These are phyloP conservation scores for Anguilla japonica DNA, from an alignment of 2,113 vertebrate genomes.

Conservation along the genomic window DNA sequence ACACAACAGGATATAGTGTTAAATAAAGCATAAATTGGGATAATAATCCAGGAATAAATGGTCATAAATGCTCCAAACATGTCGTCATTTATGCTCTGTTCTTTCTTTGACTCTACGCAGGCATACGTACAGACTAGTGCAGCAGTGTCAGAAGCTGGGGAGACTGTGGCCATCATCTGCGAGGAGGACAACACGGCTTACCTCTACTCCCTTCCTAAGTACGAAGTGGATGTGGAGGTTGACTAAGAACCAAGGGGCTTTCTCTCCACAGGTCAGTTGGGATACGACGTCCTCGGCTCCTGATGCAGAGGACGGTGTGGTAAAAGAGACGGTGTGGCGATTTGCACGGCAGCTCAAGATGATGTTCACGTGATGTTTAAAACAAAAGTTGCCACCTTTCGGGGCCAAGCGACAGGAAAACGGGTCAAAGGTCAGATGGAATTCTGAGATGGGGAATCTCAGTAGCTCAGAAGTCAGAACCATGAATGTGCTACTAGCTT, in stretches of 20 bases:
- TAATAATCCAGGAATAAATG: too few species aligned
- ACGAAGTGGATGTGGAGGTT: slow-evolving; percentile 4
- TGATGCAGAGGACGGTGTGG: background rate
- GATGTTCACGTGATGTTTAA: background rate
- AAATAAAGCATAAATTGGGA: too few species aligned
- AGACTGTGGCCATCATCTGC: slow-evolving; percentile 69
- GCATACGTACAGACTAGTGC: slow-evolving; percentile 59
- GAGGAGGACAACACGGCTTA: slow-evolving; percentile 58
- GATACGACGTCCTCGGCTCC: too few species aligned
- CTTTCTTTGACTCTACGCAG: slow-evolving; percentile 38
- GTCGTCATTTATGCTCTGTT: too few species aligned
- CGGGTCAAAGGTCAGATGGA: background rate
- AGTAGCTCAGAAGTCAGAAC: background rate
- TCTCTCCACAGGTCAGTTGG: too few species aligned
- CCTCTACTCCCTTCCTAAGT: slow-evolving; percentile 53
- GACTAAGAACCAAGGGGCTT: slow-evolving; percentile 6
- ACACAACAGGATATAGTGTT: background rate
- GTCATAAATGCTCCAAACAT: background rate
- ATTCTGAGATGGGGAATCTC: background rate
- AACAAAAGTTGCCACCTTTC: background rate
- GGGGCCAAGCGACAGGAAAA: background rate
- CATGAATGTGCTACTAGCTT: too few species aligned
- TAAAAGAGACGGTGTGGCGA: background rate
- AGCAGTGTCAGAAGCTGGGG: slow-evolving; percentile 34
- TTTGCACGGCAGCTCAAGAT: background rate